Evolutionary conservation across 1,140 invertebrate genomes (phyloP).

Genomic region (Carposina sasakii): DNA sequence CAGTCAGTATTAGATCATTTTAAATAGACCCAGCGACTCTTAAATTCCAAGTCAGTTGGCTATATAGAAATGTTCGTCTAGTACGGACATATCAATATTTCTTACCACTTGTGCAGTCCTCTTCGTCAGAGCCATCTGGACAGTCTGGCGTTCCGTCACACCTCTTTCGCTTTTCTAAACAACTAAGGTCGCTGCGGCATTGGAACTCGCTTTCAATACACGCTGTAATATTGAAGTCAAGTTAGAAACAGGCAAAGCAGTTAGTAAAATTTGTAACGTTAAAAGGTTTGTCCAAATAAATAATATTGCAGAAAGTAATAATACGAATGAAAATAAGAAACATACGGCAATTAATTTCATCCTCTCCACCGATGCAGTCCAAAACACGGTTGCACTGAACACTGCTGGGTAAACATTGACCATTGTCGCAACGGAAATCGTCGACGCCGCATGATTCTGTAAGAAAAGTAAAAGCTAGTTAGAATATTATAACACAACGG

Average conservation of each 20-base stretch:
- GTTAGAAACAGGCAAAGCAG: background rate
- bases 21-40: too few relatives aligned
- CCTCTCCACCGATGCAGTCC: constrained; percentile 82
- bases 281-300: background rate
- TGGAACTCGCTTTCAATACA: constrained; percentile 50
- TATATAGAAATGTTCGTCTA: too few relatives aligned
- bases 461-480: constrained; percentile 35
- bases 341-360: constrained; percentile 78
- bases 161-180: constrained; percentile 78
- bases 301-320: background rate
- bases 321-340: constrained; percentile 7
- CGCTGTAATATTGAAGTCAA: constrained; percentile 26
- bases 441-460: constrained; percentile 74
- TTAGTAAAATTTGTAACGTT: too few relatives aligned
- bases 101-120: too few relatives aligned
- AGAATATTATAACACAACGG: too few relatives aligned
- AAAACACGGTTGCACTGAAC: constrained; percentile 77
- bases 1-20: too few relatives aligned
- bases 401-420: constrained; percentile 77
- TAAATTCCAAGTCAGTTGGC: too few relatives aligned
- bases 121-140: constrained; percentile 82
- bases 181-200: constrained; percentile 60
- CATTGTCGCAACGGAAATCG: constrained; percentile 78
- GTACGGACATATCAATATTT: too few relatives aligned
- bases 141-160: constrained; percentile 85